These are phyloP conservation scores for Trissolcus basalis DNA, from an alignment of 1,140 invertebrate genomes.

Conservation along the genomic window DNA sequence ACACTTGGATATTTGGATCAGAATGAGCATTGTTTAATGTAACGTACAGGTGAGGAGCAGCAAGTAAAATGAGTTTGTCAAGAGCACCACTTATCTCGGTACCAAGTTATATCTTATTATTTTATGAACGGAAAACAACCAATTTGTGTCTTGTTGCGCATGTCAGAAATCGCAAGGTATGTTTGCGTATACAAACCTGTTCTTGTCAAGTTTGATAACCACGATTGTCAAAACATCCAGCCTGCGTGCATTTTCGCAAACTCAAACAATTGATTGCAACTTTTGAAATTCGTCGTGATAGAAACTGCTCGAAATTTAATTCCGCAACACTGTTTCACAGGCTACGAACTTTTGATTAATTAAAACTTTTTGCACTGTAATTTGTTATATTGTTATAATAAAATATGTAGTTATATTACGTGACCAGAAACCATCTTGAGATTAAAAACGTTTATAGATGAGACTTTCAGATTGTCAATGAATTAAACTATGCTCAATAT, in stretches of 20 bases:
- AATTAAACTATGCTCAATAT: background rate
- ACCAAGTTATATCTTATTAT: constrained; percentile 24
- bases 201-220: too few relatives aligned
- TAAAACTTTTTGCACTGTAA: background rate
- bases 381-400: constrained; percentile 8
- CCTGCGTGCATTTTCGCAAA: too few relatives aligned
- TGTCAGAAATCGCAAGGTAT: constrained; percentile 32
- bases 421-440: constrained; percentile 25
- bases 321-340: too few relatives aligned
- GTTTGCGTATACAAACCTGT: constrained; percentile 9
- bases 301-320: too few relatives aligned
- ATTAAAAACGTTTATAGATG: constrained; percentile 30
- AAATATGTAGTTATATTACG: constrained; percentile 27
- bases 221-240: too few relatives aligned
- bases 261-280: too few relatives aligned
- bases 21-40: background rate
- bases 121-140: constrained; percentile 42
- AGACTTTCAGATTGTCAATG: constrained; percentile 3
- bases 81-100: constrained; percentile 41
- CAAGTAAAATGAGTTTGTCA: constrained; percentile 7
- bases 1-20: too few relatives aligned
- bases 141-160: constrained; percentile 22
- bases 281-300: too few relatives aligned
- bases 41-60: constrained; percentile 8
- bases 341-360: too few relatives aligned